A percentile compares a stretch with the other conserved stretches of the same genome.
phyloP scores from a whole-genome alignment of 1,140 invertebrate species.

The Agrypnia vestita region DNA sequence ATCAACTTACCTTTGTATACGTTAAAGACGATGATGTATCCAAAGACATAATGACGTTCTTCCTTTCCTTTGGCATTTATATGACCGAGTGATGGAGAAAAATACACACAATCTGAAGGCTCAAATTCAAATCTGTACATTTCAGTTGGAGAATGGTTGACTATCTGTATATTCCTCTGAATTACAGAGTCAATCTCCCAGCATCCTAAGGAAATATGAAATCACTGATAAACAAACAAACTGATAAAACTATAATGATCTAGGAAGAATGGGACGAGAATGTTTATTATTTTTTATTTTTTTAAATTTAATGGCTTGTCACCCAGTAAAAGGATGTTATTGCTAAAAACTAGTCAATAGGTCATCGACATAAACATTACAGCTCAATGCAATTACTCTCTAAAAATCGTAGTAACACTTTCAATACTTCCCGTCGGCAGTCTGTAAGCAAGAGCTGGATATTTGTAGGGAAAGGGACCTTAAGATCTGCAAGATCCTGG shows the following conservation, averaged over 20 bases:
- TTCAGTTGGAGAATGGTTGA: conserved; percentile 18
- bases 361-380: too few species aligned
- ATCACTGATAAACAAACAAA: neutral
- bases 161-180: conserved; percentile 17
- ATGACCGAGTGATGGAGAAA: conserved; percentile 30
- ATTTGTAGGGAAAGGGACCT: too few species aligned
- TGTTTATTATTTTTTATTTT: too few species aligned
- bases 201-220: conserved; percentile 21
- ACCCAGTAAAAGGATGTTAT: too few species aligned
- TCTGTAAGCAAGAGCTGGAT: too few species aligned
- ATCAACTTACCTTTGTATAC: conserved; percentile 17
- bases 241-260: neutral
- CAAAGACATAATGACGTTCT: conserved; percentile 24
- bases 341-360: too few species aligned
- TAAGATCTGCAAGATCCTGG: too few species aligned
- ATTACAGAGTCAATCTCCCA: neutral
- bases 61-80: conserved; percentile 38
- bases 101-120: neutral
- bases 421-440: too few species aligned
- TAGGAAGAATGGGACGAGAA: neutral
- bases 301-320: too few species aligned
- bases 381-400: too few species aligned
- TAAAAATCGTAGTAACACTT: too few species aligned
- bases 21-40: neutral
- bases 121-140: conserved; percentile 40